Evolutionary conservation across 35 echinoderm and acorn worm genomes (phyloP).

Genomic region (Heliocidaris tuberculata): DNA sequence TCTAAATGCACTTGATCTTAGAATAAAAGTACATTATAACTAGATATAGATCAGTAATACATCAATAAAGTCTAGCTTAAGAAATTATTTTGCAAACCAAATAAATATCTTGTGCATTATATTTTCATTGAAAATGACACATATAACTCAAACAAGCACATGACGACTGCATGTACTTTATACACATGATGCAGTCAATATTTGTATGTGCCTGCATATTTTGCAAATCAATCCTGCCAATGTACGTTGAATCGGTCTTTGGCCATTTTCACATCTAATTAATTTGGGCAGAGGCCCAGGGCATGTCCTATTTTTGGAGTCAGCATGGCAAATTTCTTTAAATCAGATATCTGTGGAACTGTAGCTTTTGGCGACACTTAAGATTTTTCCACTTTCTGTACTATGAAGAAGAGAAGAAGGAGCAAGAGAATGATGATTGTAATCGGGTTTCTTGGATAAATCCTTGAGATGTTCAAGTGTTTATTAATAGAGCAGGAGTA

Average conservation of each 20-base stretch:
- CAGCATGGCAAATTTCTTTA: neutral
- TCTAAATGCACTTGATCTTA: too few species aligned
- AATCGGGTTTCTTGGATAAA: neutral
- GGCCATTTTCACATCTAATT: neutral
- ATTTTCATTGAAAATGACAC: too few species aligned
- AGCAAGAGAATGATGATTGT: neutral
- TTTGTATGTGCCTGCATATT: neutral
- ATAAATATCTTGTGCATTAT: too few species aligned
- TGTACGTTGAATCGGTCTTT: neutral
- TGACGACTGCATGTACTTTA: neutral
- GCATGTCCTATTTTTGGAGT: neutral
- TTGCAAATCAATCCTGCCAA: neutral
- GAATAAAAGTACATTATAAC: too few species aligned
- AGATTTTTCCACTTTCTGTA: neutral
- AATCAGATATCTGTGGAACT: neutral
- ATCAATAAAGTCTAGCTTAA: too few species aligned
- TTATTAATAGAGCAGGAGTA: neutral
- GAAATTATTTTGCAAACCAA: too few species aligned
- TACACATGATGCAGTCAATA: neutral
- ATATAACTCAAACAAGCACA: too few species aligned
- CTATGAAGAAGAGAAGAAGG: neutral
- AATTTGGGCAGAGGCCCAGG: neutral
- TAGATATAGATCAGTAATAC: too few species aligned
- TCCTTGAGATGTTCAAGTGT: neutral
- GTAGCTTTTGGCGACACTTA: neutral